A percentile compares a stretch with the other conserved stretches of the same genome.
phyloP scores from a whole-genome alignment of 2,888 invertebrate genomes.

The Apoderus coryli region DNA sequence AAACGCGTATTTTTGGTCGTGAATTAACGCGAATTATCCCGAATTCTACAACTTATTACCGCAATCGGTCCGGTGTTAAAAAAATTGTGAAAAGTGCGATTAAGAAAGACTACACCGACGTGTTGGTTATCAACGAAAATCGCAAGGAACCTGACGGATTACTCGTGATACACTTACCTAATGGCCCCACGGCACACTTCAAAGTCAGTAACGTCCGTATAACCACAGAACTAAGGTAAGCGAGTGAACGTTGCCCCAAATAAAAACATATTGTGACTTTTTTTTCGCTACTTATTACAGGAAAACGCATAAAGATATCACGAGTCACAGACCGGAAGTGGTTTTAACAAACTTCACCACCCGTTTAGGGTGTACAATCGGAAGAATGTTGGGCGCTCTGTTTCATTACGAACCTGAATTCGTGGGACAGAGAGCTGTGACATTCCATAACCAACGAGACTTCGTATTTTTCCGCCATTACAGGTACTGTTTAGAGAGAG shows the following conservation, averaged over 20 bases:
- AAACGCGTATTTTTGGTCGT: conserved; percentile 83
- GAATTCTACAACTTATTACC: conserved; percentile 73
- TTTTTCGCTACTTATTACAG: too few species aligned
- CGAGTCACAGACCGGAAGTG: conserved; percentile 84
- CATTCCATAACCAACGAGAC: conserved; percentile 98
- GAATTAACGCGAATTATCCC: conserved; percentile 87
- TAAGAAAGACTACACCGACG: conserved; percentile 68
- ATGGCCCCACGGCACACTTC: conserved; percentile 95
- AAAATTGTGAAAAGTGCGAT: conserved; percentile 80
- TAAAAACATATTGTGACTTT: too few species aligned
- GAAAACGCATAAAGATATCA: conserved; percentile 65
- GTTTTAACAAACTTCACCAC: conserved; percentile 94
- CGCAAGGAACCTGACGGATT: conserved; percentile 84
- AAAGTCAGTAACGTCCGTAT: conserved; percentile 84
- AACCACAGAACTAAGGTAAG: conserved; percentile 73
- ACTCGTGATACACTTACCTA: conserved; percentile 83
- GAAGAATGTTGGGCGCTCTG: conserved; percentile 83
- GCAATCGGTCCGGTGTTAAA: conserved; percentile 83
- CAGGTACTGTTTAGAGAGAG: too few species aligned
- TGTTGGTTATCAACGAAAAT: conserved; percentile 90
- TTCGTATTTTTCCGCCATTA: conserved; percentile 98
- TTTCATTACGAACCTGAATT: conserved; percentile 96
- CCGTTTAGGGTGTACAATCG: conserved; percentile 77
- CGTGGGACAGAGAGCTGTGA: conserved; percentile 80
- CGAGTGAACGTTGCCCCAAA: too few species aligned